Base-by-base conservation (phyloP, 2,797 vertebrate species). In the Sternotherus odoratus region DNA sequence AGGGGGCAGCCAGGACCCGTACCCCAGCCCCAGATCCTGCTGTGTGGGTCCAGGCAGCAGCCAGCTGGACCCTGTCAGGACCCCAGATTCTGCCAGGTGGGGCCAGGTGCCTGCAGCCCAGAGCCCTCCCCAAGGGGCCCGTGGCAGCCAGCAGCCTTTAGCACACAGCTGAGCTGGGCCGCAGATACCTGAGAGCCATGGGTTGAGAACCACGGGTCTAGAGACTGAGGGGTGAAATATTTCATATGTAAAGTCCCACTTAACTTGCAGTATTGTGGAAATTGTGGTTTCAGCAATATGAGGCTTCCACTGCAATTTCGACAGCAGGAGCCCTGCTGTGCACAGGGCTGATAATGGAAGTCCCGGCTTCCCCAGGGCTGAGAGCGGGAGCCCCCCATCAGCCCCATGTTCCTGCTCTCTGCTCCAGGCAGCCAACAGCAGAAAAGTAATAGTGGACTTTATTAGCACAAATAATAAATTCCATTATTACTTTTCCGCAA, bases 31-130 rank as follows among this genome's bases (percentile, higher is more conserved):
- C 53, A 53, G 53, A 24, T 53, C 23, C 53, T 53, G 23, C 53
- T 4, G 2, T 8, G 53, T 21, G 21, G 53, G 9, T 9, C 53
- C 23, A 11, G 53, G 4, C 9, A 21, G 23, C 8, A 6, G 23
- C 53, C 53, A 24, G 23, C 53, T 1, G 1, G 51, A 53, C 8
- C 21, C 51, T 21, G 1, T 21, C 9, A 7, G 8, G 51, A 53
- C 51, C 21, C 51, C 9, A 1, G 9, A 53, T 9, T 8, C 53
- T 24, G 53, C 53, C 3, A 9, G 4, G 4, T 9, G 1, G 19
- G 19, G 8, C 51, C 8, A 8, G 21, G 8, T 21, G 51, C 21
- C 51, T 1, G 12, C 12, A 49, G 12, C 48, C 48, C 12, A 13
- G 23, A 53, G 53, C 23, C 53, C 1, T 4, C 51, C 51, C 4